Evolutionary conservation across 2,888 invertebrate species (phyloP).

Genomic region (Acanthosepion lycidas): DNA sequence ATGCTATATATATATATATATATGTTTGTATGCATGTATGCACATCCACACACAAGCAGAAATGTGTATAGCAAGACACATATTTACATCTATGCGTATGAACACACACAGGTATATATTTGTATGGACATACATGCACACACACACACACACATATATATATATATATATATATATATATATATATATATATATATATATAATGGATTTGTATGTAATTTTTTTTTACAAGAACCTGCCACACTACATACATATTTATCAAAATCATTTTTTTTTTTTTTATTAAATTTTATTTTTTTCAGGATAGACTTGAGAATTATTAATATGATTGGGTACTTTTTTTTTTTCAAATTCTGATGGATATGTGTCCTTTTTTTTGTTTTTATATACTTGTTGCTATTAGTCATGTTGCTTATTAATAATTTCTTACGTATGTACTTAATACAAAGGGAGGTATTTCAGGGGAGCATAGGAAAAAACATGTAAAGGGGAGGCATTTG

Average conservation of each 20-base stretch:
- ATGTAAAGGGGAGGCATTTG: background rate
- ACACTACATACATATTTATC: background rate
- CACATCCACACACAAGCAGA: background rate
- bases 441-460: background rate
- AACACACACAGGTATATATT: slow-evolving; percentile 44
- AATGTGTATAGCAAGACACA: background rate
- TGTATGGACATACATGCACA: background rate
- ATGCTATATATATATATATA: background rate
- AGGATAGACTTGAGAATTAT: background rate
- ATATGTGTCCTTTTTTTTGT: background rate
- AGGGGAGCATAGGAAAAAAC: background rate
- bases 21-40: background rate
- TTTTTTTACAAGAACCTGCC: background rate
- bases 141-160: background rate
- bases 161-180: background rate
- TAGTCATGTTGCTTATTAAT: background rate
- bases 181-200: slow-evolving; percentile 36
- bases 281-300: background rate
- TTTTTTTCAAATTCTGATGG: background rate
- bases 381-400: background rate
- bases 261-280: background rate
- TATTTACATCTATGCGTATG: background rate
- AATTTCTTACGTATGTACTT: background rate
- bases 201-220: slow-evolving; percentile 7
- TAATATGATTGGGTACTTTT: background rate